Conservation (phyloP, 2,113 vertebrate genomes). For the Microtus richardsoni region DNA sequence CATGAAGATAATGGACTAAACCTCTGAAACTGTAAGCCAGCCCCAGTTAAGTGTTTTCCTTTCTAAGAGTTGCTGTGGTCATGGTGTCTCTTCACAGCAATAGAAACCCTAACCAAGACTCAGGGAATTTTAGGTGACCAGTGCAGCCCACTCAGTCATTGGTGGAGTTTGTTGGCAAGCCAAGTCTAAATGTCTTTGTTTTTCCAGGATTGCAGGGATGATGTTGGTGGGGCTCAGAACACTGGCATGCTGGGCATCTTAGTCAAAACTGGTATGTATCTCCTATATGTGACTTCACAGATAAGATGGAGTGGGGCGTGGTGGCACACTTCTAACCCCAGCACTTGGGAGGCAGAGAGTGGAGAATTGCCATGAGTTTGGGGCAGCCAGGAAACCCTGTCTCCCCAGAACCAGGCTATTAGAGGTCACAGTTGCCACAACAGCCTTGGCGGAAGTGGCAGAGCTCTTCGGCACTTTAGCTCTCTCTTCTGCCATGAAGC, state of each 20-base stretch:
- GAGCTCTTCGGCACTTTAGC: background rate
- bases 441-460: slow-evolving; percentile 15
- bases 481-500: slow-evolving; percentile 4
- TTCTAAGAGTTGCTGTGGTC: background rate
- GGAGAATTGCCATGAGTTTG: background rate
- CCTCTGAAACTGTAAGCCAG: background rate
- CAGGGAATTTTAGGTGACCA: background rate
- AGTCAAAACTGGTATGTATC: slow-evolving; percentile 92
- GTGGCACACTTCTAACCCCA: background rate
- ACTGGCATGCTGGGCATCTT: slow-evolving; percentile 96
- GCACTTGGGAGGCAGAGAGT: background rate
- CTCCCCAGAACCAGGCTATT: background rate
- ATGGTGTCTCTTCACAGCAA: background rate
- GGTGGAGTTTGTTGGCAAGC: background rate
- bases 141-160: background rate
- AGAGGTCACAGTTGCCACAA: background rate
- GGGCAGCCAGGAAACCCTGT: background rate
- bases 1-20: background rate
- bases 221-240: slow-evolving; percentile 94
- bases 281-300: background rate
- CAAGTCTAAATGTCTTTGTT: background rate
- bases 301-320: background rate
- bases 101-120: background rate
- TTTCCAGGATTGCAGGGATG: slow-evolving; percentile 94
- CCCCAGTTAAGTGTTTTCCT: background rate